Percentiles rank a stretch among this genome's conserved stretches.
Evolutionary conservation across 2,113 vertebrate species (phyloP).

Genomic region (Ophthalmolycus amberensis): DNA sequence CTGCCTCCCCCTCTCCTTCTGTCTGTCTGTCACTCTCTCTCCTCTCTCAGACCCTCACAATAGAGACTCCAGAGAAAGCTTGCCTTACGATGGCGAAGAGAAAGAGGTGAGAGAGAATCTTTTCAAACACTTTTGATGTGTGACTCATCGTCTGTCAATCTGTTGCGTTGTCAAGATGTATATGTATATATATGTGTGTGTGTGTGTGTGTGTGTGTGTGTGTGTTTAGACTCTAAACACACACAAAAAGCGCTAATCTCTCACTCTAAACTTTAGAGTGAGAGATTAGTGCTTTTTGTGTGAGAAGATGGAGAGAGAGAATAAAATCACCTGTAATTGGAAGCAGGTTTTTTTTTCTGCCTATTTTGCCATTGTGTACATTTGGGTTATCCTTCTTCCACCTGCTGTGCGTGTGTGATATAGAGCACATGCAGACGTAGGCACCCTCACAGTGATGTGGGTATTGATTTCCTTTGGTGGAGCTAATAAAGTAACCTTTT

Average conservation of each 20-base stretch:
- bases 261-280: background rate
- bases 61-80: slow-evolving; percentile 93
- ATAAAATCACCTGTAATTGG: slow-evolving; percentile 34
- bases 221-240: slow-evolving; percentile 1
- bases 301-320: slow-evolving; percentile 6
- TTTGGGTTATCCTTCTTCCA: slow-evolving; percentile 31
- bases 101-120: slow-evolving; percentile 89
- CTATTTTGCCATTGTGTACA: slow-evolving; percentile 7
- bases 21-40: slow-evolving; percentile 63
- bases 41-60: slow-evolving; percentile 83
- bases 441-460: slow-evolving; percentile 39
- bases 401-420: slow-evolving; percentile 50
- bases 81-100: slow-evolving; percentile 94
- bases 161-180: slow-evolving; percentile 26
- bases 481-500: slow-evolving; percentile 82
- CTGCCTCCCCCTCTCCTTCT: slow-evolving; percentile 65
- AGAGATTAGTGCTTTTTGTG: background rate
- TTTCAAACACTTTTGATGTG: slow-evolving; percentile 27
- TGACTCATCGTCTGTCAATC: slow-evolving; percentile 55
- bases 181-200: background rate
- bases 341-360: slow-evolving; percentile 2
- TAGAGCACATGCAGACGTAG: slow-evolving; percentile 48
- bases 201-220: slow-evolving; percentile 16
- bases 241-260: no score
- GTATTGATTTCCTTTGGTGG: slow-evolving; percentile 80